These are phyloP conservation scores for Zoanthus sansibaricus DNA, from an alignment of 92 coral and sea anemone genomes.

Conservation along the genomic window DNA sequence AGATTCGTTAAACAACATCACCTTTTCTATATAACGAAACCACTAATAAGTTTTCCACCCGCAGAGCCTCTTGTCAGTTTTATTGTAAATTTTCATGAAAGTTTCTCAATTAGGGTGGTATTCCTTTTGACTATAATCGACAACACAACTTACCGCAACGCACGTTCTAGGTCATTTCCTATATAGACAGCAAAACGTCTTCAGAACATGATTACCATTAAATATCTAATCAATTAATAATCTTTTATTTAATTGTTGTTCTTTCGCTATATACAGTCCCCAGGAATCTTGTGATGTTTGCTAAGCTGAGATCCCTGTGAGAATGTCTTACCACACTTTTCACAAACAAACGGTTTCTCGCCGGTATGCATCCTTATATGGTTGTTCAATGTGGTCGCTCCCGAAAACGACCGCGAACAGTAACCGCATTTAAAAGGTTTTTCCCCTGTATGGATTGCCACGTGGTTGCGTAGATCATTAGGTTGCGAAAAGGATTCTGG, in stretches of 20 bases:
- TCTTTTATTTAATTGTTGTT: not conserved
- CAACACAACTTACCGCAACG: no score
- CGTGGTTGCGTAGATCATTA: conserved; percentile 92
- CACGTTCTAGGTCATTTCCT: not conserved
- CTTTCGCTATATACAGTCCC: conserved; percentile 37
- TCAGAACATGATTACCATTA: not conserved
- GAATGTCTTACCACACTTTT: conserved; percentile 87
- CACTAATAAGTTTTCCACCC: not conserved
- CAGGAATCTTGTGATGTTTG: conserved; percentile 66
- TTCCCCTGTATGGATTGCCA: conserved; percentile 86
- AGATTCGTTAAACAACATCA: no score
- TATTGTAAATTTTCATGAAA: not conserved
- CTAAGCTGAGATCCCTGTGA: conserved; percentile 96
- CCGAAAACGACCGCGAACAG: conserved; percentile 91
- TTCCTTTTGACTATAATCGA: not conserved
- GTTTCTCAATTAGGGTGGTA: not conserved
- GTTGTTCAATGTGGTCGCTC: conserved; percentile 93
- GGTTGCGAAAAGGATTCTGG: conserved; percentile 90
- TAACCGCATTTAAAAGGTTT: conserved; percentile 96
- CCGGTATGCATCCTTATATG: conserved; percentile 97
- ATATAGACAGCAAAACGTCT: not conserved
- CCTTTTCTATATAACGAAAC: not conserved
- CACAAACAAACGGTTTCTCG: conserved; percentile 91
- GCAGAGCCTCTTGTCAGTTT: not conserved
- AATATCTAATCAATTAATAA: not conserved